Conservation (phyloP, 1,140 invertebrate genomes). For the Brachionus angularis region DNA sequence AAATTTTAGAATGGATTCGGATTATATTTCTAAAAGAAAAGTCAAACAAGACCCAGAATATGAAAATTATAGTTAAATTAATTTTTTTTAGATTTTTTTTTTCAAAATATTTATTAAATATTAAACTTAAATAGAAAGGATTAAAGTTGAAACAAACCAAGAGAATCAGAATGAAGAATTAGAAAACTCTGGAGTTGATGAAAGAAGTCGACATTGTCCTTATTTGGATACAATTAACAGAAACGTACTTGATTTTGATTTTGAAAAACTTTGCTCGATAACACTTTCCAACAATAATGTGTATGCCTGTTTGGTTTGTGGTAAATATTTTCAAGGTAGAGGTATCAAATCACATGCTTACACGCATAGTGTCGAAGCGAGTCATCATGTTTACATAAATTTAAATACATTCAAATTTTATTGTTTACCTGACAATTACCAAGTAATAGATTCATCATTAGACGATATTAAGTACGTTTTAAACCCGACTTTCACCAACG, state of each 20-base stretch:
- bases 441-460: conserved; percentile 96
- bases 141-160: conserved; percentile 14
- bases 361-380: conserved; percentile 91
- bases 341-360: conserved; percentile 98
- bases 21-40: conserved; percentile 17
- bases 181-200: not conserved
- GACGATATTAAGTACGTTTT: conserved; percentile 95
- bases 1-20: conserved; percentile 8
- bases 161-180: not conserved
- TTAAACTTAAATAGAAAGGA: too few species aligned
- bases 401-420: conserved; percentile 95
- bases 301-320: conserved; percentile 98
- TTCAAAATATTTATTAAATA: not conserved
- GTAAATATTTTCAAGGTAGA: conserved; percentile 95
- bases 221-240: conserved; percentile 93
- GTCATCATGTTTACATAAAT: conserved; percentile 97
- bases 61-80: conserved; percentile 3
- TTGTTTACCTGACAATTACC: conserved; percentile 98
- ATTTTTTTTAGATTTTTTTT: conserved; percentile 1
- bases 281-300: conserved; percentile 97
- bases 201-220: conserved; percentile 67
- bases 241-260: conserved; percentile 97
- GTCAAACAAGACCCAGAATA: not conserved
- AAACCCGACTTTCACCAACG: conserved; percentile 86
- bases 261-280: conserved; percentile 98